These are phyloP conservation scores for Hetaerina titia DNA, from an alignment of 2,888 invertebrate species.

Conservation along the genomic window DNA sequence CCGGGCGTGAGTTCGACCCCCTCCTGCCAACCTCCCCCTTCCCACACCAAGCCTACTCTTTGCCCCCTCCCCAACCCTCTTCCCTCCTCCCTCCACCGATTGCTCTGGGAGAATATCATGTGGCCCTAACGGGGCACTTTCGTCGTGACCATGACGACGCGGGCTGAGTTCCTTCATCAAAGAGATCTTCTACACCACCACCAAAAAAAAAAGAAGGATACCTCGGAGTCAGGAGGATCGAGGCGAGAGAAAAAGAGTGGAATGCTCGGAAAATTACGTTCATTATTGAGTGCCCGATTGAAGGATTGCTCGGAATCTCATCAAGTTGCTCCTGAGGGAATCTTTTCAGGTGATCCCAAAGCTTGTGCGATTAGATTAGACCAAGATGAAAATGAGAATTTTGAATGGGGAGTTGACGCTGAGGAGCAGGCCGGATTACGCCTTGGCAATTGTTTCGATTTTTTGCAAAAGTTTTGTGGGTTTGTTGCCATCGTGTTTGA, in stretches of 20 bases:
- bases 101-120: background rate
- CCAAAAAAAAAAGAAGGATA: background rate
- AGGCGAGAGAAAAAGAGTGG: background rate
- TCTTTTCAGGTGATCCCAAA: no score
- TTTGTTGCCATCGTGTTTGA: no score
- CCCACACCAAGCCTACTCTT: background rate
- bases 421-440: no score
- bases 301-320: no score
- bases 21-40: background rate
- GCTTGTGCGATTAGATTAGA: no score
- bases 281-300: background rate
- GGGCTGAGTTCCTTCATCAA: background rate
- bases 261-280: background rate
- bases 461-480: no score
- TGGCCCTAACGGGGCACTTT: background rate
- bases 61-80: background rate
- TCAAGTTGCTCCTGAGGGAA: background rate
- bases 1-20: slow-evolving; percentile 31
- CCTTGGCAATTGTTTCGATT: no score
- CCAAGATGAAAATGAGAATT: no score
- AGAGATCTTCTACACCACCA: background rate
- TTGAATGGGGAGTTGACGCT: no score
- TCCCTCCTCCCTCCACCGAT: no score
- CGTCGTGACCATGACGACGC: background rate
- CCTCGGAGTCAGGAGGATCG: slow-evolving; percentile 3